Percentiles rank a stretch among this genome's conserved stretches.
Conservation (phyloP, 2,113 vertebrate genomes). For the Gymnorhina tibicen region DNA sequence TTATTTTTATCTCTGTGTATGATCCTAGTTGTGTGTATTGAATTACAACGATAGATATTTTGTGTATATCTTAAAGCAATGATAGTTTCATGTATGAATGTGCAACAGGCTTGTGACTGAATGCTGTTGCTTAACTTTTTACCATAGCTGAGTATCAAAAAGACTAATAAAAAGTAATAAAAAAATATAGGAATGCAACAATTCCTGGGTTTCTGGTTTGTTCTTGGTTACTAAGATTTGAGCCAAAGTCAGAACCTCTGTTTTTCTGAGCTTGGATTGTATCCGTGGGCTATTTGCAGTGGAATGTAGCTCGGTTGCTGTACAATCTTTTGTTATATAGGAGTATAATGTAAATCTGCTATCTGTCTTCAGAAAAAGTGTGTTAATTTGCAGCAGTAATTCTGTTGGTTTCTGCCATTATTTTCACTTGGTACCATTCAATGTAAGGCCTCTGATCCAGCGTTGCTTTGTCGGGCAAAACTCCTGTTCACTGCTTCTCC, state of each 20-base stretch:
- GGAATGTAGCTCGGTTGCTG: slow-evolving; percentile 32
- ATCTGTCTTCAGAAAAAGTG: slow-evolving; percentile 46
- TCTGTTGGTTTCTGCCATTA: slow-evolving; percentile 32
- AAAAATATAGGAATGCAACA: slow-evolving; percentile 75
- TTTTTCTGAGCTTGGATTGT: slow-evolving; percentile 54
- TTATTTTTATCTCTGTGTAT: slow-evolving; percentile 66
- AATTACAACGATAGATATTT: slow-evolving; percentile 78
- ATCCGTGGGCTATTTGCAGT: slow-evolving; percentile 37
- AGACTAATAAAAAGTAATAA: slow-evolving; percentile 15
- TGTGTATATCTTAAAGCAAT: slow-evolving; percentile 75
- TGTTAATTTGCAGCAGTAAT: slow-evolving; percentile 63
- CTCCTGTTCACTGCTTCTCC: neutral
- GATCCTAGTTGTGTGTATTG: slow-evolving; percentile 74
- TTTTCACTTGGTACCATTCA: slow-evolving; percentile 16
- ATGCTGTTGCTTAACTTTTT: slow-evolving; percentile 75
- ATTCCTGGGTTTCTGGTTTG: slow-evolving; percentile 59
- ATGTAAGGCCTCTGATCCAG: neutral
- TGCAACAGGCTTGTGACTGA: slow-evolving; percentile 77
- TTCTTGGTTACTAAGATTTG: slow-evolving; percentile 56
- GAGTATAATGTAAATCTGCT: slow-evolving; percentile 35
- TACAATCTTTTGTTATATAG: slow-evolving; percentile 37
- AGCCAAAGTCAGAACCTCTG: slow-evolving; percentile 35
- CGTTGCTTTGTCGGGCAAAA: neutral
- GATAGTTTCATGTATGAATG: slow-evolving; percentile 79
- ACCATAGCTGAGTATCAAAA: slow-evolving; percentile 62